phyloP scores from a whole-genome alignment of 2,888 invertebrate genomes.

The Agonopterix heracliana region DNA sequence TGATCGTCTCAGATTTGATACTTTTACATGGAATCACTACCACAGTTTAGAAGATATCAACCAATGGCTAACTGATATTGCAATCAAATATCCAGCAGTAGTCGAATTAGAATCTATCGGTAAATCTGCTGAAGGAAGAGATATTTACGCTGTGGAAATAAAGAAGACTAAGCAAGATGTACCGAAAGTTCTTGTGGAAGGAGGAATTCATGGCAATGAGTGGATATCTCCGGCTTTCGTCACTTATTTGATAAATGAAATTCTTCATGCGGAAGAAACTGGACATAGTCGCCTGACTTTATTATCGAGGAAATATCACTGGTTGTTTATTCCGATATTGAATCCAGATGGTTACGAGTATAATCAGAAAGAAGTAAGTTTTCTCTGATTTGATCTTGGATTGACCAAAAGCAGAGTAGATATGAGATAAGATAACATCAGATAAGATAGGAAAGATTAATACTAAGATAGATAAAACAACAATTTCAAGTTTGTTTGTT shows the following conservation, averaged over 20 bases:
- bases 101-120: conserved; percentile 54
- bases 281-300: conserved; percentile 36
- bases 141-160: conserved; percentile 44
- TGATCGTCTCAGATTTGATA: conserved; percentile 22
- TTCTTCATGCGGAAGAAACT: conserved; percentile 53
- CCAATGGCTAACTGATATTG: conserved; percentile 71
- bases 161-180: conserved; percentile 3
- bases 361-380: conserved; percentile 21
- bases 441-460: too few species aligned
- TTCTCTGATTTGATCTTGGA: neutral
- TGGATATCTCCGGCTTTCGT: conserved; percentile 81
- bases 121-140: conserved; percentile 55
- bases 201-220: conserved; percentile 83
- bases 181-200: conserved; percentile 72
- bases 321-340: conserved; percentile 81
- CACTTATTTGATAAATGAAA: conserved; percentile 73
- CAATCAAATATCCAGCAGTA: conserved; percentile 45
- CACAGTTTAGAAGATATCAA: conserved; percentile 77
- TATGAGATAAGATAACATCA: too few species aligned
- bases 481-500: neutral
- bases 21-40: conserved; percentile 71
- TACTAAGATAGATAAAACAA: too few species aligned
- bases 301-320: conserved; percentile 71
- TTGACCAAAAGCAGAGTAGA: neutral
- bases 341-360: conserved; percentile 86